A percentile compares a stretch with the other conserved stretches of the same genome.
Conservation (phyloP, 2,888 invertebrate species). For the Lasioglossum vierecki region DNA sequence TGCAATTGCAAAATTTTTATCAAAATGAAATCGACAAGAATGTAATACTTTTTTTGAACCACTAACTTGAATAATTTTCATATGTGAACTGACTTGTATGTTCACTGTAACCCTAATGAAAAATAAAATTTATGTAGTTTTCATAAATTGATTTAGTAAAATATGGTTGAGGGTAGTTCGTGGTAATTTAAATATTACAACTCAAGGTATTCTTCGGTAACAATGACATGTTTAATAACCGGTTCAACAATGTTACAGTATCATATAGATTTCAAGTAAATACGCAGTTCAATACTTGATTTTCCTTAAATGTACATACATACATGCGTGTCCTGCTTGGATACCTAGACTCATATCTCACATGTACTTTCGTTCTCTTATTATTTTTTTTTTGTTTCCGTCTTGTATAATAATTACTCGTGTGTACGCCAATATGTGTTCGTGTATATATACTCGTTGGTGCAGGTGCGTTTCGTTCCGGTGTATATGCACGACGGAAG, state of each 20-base stretch:
- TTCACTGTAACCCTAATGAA: background rate
- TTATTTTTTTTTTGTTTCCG: slow-evolving; percentile 26
- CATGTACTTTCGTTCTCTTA: slow-evolving; percentile 44
- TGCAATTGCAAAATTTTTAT: no score
- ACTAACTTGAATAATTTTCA: no score
- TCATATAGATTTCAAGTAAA: slow-evolving; percentile 75
- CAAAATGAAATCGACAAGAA: no score
- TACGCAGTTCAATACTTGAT: slow-evolving; percentile 75
- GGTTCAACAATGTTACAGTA: slow-evolving; percentile 83
- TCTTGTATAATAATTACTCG: slow-evolving; percentile 17
- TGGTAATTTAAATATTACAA: slow-evolving; percentile 38
- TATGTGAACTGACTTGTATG: background rate
- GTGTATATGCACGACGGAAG: slow-evolving; percentile 49
- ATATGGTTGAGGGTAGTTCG: slow-evolving; percentile 1
- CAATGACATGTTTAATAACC: slow-evolving; percentile 84
- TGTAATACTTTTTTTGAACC: no score
- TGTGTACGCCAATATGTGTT: slow-evolving; percentile 10
- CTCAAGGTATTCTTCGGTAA: slow-evolving; percentile 81
- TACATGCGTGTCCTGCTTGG: slow-evolving; percentile 75
- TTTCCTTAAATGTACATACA: slow-evolving; percentile 81
- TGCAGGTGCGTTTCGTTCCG: slow-evolving; percentile 27
- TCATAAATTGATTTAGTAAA: no score
- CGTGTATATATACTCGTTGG: slow-evolving; percentile 36
- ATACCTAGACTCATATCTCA: slow-evolving; percentile 40
- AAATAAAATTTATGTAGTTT: background rate